phyloP scores from a whole-genome alignment of 1,140 invertebrate species.

The Pseudomyrmex pallidus region DNA sequence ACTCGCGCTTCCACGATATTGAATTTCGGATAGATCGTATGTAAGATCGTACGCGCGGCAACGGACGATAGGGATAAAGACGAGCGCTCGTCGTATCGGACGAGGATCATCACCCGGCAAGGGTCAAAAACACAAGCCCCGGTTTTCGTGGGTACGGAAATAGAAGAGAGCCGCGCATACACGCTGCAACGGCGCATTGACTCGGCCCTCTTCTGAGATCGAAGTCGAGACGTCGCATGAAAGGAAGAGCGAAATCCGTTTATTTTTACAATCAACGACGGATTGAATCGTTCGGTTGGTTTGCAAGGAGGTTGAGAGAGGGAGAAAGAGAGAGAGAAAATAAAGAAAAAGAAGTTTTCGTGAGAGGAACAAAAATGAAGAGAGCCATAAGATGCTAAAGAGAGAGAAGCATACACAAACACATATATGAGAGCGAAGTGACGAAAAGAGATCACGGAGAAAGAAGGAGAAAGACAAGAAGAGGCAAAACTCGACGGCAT shows the following conservation, averaged over 20 bases:
- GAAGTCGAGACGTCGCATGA: constrained; percentile 49
- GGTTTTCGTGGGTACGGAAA: constrained; percentile 68
- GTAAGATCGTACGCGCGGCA: neutral
- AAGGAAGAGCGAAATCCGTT: constrained; percentile 66
- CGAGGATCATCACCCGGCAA: constrained; percentile 17
- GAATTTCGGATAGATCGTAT: neutral
- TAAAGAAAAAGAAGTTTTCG: too few relatives aligned
- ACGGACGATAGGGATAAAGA: constrained; percentile 10
- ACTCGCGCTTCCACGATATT: constrained; percentile 47
- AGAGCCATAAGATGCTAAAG: constrained; percentile 25
- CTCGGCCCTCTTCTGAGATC: constrained; percentile 73
- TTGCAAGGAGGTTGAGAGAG: constrained; percentile 18
- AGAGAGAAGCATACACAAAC: constrained; percentile 5
- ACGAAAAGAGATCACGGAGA: constrained; percentile 40
- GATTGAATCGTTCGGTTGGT: constrained; percentile 76
- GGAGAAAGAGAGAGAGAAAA: constrained; percentile 8
- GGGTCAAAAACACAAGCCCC: constrained; percentile 45
- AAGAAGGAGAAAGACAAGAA: neutral
- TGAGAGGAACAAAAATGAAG: neutral
- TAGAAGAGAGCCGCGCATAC: constrained; percentile 58
- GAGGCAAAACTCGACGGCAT: constrained; percentile 62
- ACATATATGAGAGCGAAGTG: constrained; percentile 29
- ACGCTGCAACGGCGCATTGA: constrained; percentile 42
- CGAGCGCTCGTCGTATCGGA: neutral
- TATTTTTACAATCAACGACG: constrained; percentile 79